Base-by-base conservation (phyloP, 2,113 vertebrate genomes). In the Centropristis striata region DNA sequence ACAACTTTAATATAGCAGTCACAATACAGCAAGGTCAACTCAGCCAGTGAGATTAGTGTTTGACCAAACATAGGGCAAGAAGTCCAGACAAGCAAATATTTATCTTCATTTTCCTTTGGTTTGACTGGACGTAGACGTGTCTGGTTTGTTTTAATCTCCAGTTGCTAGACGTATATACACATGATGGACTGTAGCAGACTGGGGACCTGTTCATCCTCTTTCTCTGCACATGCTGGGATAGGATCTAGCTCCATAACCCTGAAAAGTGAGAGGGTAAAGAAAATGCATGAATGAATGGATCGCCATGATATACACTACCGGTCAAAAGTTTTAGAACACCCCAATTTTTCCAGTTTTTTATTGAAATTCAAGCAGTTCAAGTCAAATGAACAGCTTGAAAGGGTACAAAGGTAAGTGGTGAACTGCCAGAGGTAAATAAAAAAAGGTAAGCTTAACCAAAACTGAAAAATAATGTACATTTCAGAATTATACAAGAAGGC, bases 21-120 rank as follows among this genome's bases (percentile, higher is more conserved):
- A 67, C 63, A 69, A 78, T 27, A 66, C 23, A 51, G 71, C 59
- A 84, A 86, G 73, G 81, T 82, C 81, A 82, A 41, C 37, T 20
- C 32, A 58, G 63, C 11, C 2, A 10, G 55, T 54, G 14, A 65
- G 60, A 78, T 58, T 53, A 46, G 27, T 53, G 53, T 28, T 60
- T 53, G 50, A 70, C 46, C n/a, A 73, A 81, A 83, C n/a, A 73
- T 0, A 53, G 5, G n/a, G 27, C 51, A 64, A 69, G n/a, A 51
- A 4, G 37, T 68, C 20, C 4, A 51, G 66, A 39, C 47, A 41
- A 44, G 79, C 42, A 75, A 75, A 84, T 68, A 65, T 78, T 64
- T 71, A 80, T 84, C 50, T 78, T 59, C 11, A 61, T 25, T 55
- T 60, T 54, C 11, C 14, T 59, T 68, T 42, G 21, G 5, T 49